Conservation (phyloP, 2,888 invertebrate genomes). For the Andrena bucephala region DNA sequence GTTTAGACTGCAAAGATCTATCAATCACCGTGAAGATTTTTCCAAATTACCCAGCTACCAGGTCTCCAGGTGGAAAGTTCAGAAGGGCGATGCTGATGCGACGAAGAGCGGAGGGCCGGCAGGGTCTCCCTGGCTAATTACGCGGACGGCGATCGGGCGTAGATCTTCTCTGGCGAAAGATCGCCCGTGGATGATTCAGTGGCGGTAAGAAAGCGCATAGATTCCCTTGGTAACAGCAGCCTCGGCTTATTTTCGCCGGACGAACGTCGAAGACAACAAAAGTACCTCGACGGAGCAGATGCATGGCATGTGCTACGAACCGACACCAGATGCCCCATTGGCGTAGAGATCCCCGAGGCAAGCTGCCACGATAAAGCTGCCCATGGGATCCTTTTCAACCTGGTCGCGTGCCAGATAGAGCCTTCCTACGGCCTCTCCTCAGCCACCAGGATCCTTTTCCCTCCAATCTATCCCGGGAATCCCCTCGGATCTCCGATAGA, state of each 20-base stretch:
- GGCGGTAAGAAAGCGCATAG: conserved; percentile 58
- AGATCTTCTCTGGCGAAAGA: conserved; percentile 14
- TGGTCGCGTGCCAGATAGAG: conserved; percentile 75
- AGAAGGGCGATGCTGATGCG: not conserved
- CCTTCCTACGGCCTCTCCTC: conserved; percentile 27
- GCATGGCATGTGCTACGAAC: conserved; percentile 83
- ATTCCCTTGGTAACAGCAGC: conserved; percentile 78
- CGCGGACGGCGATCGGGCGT: not conserved
- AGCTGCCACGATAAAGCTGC: conserved; percentile 63
- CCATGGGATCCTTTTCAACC: conserved; percentile 62
- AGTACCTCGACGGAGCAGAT: conserved; percentile 83
- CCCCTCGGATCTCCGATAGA: conserved; percentile 8
- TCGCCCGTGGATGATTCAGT: conserved; percentile 22
- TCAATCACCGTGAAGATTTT: not conserved
- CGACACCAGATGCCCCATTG: conserved; percentile 84
- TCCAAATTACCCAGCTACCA: not conserved
- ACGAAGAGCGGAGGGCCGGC: not conserved
- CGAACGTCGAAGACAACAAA: conserved; percentile 81
- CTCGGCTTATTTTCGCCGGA: conserved; percentile 76
- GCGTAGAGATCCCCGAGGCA: conserved; percentile 77
- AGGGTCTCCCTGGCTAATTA: conserved; percentile 23
- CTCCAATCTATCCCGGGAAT: conserved; percentile 14
- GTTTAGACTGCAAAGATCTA: not conserved
- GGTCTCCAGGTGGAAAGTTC: not conserved
- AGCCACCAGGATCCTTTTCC: not conserved